A percentile compares a stretch with the other conserved stretches of the same genome.
These are phyloP conservation scores for Labeo calbasu DNA, from an alignment of 2,797 vertebrate species.

Conservation along the genomic window DNA sequence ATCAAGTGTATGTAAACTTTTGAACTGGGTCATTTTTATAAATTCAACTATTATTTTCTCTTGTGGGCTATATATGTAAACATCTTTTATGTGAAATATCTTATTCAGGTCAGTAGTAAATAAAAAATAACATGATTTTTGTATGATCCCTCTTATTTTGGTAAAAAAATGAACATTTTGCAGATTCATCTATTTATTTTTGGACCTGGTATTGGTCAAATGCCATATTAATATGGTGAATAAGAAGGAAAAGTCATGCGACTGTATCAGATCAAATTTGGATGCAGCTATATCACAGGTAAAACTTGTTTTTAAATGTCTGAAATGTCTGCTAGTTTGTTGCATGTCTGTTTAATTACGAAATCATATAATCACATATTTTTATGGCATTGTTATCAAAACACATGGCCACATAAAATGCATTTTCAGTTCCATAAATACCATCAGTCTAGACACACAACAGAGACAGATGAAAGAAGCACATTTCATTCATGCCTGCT, in stretches of 20 bases:
- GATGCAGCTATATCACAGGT: background rate
- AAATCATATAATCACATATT: background rate
- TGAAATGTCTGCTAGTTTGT: background rate
- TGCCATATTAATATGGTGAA: background rate
- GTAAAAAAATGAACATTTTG: too few relatives aligned
- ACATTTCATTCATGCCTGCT: constrained; percentile 50
- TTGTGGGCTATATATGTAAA: too few relatives aligned
- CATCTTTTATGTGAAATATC: too few relatives aligned
- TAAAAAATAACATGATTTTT: too few relatives aligned
- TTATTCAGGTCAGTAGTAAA: too few relatives aligned
- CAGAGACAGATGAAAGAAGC: constrained; percentile 38
- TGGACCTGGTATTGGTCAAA: too few relatives aligned
- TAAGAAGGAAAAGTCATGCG: background rate
- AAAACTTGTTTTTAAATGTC: too few relatives aligned
- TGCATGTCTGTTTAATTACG: background rate
- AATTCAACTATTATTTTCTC: too few relatives aligned
- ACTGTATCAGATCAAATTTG: background rate
- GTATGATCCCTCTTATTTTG: too few relatives aligned
- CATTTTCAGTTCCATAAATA: constrained; percentile 28
- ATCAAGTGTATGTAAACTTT: too few relatives aligned
- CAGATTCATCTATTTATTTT: too few relatives aligned
- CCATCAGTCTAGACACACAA: constrained; percentile 46
- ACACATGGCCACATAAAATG: constrained; percentile 19
- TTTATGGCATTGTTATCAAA: constrained; percentile 20
- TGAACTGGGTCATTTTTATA: too few relatives aligned